These are phyloP conservation scores for Acromyrmex echinatior DNA, from an alignment of 1,140 invertebrate species.

Conservation along the genomic window DNA sequence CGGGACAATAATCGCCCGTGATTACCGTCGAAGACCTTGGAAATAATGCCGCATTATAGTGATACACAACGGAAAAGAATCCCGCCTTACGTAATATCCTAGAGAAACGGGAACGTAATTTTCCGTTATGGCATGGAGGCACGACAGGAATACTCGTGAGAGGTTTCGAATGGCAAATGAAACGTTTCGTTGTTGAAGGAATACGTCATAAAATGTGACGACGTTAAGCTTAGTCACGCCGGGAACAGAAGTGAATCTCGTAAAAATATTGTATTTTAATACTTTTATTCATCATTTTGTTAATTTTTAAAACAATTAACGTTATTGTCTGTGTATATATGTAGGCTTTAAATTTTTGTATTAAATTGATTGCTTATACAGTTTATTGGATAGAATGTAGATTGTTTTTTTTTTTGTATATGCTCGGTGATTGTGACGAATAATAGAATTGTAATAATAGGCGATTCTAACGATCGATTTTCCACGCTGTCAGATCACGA, in stretches of 20 bases:
- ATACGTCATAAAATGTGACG: slow-evolving; percentile 24
- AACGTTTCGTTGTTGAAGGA: not conserved
- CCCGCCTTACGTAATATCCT: slow-evolving; percentile 2
- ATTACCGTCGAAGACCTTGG: slow-evolving; percentile 67
- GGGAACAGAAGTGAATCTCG: not conserved
- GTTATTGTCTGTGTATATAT: not conserved
- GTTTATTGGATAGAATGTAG: not conserved
- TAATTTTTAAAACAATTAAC: not conserved
- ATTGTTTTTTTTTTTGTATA: slow-evolving; percentile 27
- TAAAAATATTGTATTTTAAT: not conserved
- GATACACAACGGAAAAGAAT: slow-evolving; percentile 64
- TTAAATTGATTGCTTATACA: not conserved
- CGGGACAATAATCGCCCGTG: slow-evolving; percentile 73
- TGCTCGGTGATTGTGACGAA: not conserved
- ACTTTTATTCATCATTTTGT: not conserved
- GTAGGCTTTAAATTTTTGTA: slow-evolving; percentile 1
- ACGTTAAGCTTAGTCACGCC: not conserved
- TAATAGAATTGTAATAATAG: slow-evolving; percentile 34
- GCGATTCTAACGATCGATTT: slow-evolving; percentile 47
- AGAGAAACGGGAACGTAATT: slow-evolving; percentile 47
- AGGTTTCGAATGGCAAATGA: slow-evolving; percentile 11
- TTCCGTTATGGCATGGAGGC: not conserved
- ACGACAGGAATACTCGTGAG: slow-evolving; percentile 8
- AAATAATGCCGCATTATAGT: slow-evolving; percentile 73
- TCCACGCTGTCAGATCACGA: slow-evolving; percentile 54